phyloP scores from a whole-genome alignment of 2,797 vertebrate genomes.

The Melanogrammus aeglefinus region DNA sequence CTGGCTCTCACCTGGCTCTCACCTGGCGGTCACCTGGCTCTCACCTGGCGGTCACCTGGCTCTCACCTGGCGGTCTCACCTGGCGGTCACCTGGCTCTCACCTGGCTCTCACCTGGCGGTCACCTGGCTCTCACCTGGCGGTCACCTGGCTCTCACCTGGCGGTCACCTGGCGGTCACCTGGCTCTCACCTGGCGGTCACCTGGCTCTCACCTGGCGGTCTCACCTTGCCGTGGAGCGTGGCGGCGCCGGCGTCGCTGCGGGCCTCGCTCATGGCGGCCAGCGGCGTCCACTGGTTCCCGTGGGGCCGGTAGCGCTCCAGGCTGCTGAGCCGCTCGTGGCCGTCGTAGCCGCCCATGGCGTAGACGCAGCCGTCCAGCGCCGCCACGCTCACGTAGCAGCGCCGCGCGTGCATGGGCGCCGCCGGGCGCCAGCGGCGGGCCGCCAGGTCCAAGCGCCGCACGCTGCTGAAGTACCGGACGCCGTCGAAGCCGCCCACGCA shows the following conservation, averaged over 20 bases:
- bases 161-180: no score
- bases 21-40: no score
- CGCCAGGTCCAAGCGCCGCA: slow-evolving; percentile 72
- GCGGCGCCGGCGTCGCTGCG: slow-evolving; percentile 74
- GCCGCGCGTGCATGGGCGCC: slow-evolving; percentile 74
- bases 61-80: no score
- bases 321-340: slow-evolving; percentile 65
- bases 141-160: no score
- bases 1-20: no score
- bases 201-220: slow-evolving; percentile 52
- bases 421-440: slow-evolving; percentile 75
- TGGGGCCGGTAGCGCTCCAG: slow-evolving; percentile 76
- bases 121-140: no score
- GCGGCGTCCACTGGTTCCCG: slow-evolving; percentile 77
- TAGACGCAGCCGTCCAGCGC: slow-evolving; percentile 75
- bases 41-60: no score
- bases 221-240: slow-evolving; percentile 69
- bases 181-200: no score
- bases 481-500: slow-evolving; percentile 69
- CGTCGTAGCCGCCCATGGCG: slow-evolving; percentile 80
- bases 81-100: no score
- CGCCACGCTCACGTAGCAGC: slow-evolving; percentile 77
- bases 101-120: no score
- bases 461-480: slow-evolving; percentile 68
- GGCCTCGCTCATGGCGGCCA: slow-evolving; percentile 71